Percentiles rank a stretch among this genome's conserved stretches.
phyloP scores from a whole-genome alignment of 2,797 vertebrate species.

The Fratercula arctica region DNA sequence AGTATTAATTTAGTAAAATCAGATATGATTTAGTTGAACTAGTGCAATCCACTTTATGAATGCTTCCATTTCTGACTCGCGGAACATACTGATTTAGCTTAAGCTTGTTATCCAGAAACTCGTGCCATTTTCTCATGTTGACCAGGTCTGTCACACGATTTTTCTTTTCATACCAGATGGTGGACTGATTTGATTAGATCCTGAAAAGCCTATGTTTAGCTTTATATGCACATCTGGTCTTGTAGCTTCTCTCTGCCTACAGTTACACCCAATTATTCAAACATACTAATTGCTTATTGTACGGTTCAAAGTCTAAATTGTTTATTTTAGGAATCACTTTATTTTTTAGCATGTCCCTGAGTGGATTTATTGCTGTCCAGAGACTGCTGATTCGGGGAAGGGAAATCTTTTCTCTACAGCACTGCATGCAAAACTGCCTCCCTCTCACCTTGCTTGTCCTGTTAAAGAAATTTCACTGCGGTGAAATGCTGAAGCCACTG shows the following conservation, averaged over 20 bases:
- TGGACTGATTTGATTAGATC: slow-evolving; percentile 44
- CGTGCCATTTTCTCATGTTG: background rate
- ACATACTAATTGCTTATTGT: slow-evolving; percentile 3
- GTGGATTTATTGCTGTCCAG: slow-evolving; percentile 18
- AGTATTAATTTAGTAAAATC: background rate
- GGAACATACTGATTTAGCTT: background rate
- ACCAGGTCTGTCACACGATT: background rate
- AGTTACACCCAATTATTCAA: slow-evolving; percentile 52
- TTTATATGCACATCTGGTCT: slow-evolving; percentile 49
- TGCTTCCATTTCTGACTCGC: background rate
- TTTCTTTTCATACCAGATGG: slow-evolving; percentile 28
- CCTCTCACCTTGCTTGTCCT: background rate
- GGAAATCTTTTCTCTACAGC: background rate
- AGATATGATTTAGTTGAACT: background rate
- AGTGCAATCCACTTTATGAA: background rate
- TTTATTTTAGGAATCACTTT: slow-evolving; percentile 43
- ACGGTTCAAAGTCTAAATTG: background rate
- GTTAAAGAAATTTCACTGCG: background rate
- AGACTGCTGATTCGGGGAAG: background rate
- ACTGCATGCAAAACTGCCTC: background rate
- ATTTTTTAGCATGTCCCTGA: background rate
- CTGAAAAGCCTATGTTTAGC: slow-evolving; percentile 8
- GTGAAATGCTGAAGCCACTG: background rate
- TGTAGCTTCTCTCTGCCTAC: slow-evolving; percentile 32
- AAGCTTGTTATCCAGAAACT: background rate